Evolutionary conservation across 2,888 invertebrate genomes (phyloP).

Genomic region (Labia minor): DNA sequence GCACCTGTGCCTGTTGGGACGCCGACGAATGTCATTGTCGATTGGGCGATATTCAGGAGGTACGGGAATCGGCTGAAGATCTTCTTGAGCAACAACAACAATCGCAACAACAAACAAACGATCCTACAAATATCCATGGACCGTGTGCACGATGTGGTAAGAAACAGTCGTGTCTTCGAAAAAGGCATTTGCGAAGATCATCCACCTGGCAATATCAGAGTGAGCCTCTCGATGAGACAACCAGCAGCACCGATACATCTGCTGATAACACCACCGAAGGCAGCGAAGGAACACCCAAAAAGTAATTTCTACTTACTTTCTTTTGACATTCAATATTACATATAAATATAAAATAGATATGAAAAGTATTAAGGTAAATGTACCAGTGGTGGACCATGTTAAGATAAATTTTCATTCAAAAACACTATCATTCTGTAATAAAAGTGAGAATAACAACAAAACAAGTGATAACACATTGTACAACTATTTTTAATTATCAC

Average conservation of each 20-base stretch:
- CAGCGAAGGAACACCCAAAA: constrained; percentile 31
- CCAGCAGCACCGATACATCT: constrained; percentile 27
- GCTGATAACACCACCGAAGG: constrained; percentile 32
- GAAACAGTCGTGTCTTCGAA: constrained; percentile 31
- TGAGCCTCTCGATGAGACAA: constrained; percentile 30
- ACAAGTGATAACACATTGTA: too few species aligned
- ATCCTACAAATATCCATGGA: constrained; percentile 13
- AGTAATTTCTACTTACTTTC: constrained; percentile 26
- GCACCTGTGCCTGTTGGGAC: constrained; percentile 39
- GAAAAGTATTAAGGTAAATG: too few species aligned
- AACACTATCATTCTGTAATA: too few species aligned
- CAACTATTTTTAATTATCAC: too few species aligned
- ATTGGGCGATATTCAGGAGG: constrained; percentile 39
- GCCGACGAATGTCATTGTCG: constrained; percentile 22
- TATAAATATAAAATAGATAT: too few species aligned
- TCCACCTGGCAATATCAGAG: constrained; percentile 33
- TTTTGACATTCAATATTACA: background rate
- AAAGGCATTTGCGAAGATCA: constrained; percentile 28
- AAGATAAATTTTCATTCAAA: too few species aligned
- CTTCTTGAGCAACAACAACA: too few species aligned
- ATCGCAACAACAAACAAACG: too few species aligned
- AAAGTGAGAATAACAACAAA: too few species aligned
- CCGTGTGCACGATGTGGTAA: constrained; percentile 20
- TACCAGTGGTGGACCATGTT: too few species aligned
- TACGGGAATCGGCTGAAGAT: constrained; percentile 36